A percentile compares a stretch with the other conserved stretches of the same genome.
Evolutionary conservation across 2,797 vertebrate genomes (phyloP).

Genomic region (Odontamblyopus lacepedii): DNA sequence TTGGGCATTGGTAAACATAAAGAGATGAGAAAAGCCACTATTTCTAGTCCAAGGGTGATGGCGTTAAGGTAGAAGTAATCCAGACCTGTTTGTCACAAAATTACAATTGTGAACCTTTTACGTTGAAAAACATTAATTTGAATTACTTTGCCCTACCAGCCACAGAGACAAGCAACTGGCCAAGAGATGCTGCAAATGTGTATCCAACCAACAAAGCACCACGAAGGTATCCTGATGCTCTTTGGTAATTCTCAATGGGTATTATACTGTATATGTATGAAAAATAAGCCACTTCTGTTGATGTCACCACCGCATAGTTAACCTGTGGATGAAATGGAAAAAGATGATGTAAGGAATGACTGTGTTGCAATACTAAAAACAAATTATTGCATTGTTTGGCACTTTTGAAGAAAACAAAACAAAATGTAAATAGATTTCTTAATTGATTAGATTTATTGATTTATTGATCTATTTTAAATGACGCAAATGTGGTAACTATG

Average conservation of each 20-base stretch:
- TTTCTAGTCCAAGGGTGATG: slow-evolving; percentile 69
- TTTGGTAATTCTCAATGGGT: slow-evolving; percentile 70
- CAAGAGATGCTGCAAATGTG: slow-evolving; percentile 72
- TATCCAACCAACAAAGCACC: slow-evolving; percentile 73
- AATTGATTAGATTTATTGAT: too few relatives aligned
- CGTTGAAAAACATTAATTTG: neutral
- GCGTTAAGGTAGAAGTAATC: slow-evolving; percentile 74
- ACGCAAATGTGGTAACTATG: neutral
- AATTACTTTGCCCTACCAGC: slow-evolving; percentile 47
- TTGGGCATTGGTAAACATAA: slow-evolving; percentile 74
- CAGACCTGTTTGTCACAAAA: slow-evolving; percentile 44
- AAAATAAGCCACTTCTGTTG: slow-evolving; percentile 78
- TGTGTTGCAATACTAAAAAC: neutral
- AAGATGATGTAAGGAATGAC: neutral
- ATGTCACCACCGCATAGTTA: slow-evolving; percentile 72
- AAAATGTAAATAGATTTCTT: too few relatives aligned
- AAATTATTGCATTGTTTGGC: too few relatives aligned
- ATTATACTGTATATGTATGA: slow-evolving; percentile 82
- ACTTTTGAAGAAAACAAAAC: too few relatives aligned
- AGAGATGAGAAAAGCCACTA: slow-evolving; percentile 68
- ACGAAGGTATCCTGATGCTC: slow-evolving; percentile 76
- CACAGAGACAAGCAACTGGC: slow-evolving; percentile 75
- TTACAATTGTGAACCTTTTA: neutral
- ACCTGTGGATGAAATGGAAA: slow-evolving; percentile 57
- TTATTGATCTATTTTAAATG: too few relatives aligned